Evolutionary conservation across 2,888 invertebrate species (phyloP).

Genomic region (Conus canariensis): DNA sequence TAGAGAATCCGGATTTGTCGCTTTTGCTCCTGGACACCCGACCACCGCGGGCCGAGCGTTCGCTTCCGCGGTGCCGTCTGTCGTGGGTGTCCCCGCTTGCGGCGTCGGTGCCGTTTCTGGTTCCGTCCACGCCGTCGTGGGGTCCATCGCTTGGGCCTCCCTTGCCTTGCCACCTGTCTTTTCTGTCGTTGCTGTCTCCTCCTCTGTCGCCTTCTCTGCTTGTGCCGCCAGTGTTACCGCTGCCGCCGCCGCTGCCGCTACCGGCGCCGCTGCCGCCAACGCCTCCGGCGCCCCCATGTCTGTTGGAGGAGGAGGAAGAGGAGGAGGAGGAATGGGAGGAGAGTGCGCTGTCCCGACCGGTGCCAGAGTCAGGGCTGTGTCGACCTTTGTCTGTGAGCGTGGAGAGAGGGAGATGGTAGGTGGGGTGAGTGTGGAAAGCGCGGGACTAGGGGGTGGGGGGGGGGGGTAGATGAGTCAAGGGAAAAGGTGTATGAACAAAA

Average conservation of each 20-base stretch:
- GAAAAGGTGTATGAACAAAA: neutral
- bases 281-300: conserved; percentile 44
- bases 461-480: no score
- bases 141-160: neutral
- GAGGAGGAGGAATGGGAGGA: conserved; percentile 25
- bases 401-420: neutral
- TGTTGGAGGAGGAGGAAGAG: neutral
- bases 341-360: conserved; percentile 19
- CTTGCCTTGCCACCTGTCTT: neutral
- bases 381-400: neutral
- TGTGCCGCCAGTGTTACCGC: neutral
- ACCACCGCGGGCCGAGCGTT: neutral
- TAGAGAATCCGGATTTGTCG: neutral
- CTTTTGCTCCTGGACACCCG: neutral
- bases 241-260: neutral
- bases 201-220: no score
- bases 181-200: neutral
- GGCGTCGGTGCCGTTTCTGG: neutral
- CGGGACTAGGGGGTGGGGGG: no score
- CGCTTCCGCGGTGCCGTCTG: neutral
- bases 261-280: conserved; percentile 7
- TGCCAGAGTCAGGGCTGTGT: conserved; percentile 13
- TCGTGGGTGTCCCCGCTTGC: neutral
- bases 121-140: neutral
- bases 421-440: neutral